Evolutionary conservation across 2,888 invertebrate genomes (phyloP), one percentile per base, ranked within the genome.

Genomic region (Agriopis aurantiaria): DNA sequence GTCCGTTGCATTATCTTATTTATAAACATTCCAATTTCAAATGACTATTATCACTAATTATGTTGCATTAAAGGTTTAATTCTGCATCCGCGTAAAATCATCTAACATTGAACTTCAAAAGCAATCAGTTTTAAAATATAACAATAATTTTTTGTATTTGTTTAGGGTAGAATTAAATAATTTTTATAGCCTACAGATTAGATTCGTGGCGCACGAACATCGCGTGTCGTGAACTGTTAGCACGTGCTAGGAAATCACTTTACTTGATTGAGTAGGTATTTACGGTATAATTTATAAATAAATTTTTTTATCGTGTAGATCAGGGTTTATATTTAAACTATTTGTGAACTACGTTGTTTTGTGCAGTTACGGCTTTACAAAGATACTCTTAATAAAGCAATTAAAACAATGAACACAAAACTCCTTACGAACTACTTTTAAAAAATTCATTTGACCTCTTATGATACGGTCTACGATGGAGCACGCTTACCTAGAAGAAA

Each of bases 221-320:
- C 33, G 58, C 58, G 33, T 58, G 58, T 48, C 12, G 12, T 33
- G 12, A 33, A 23, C 33, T 46, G 12, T 58, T 46, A 58, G 9
- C 58, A 46, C 58, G 58, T 58, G 58, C 46, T 9, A 33, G 46
- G 58, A 58, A 58, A 58, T 58, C 58, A 58, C 23, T 57, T 14
- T 17, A 43, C 43, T 58, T 46, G 46, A 58, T 58, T 46, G 58
- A 46, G 46, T 43, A 43, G 56, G 17, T 46, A 58, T 58, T 48
- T 58, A 58, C 58, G 33, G 58, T 58, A 46, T 7, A 48, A 12
- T 46, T 46, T 46, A n/a, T 48, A 46, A 58, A 12, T 33, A n/a
- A 33, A 8, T 33, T 58, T 58, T 45, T 12, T 41, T 55, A 55
- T 55, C 3, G 2, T 4, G 23, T 52, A 10, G 6, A 43, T 10